Evolutionary conservation across 2,113 vertebrate genomes (phyloP), one percentile per base, ranked within the genome.

Genomic region (Pteronura brasiliensis): DNA sequence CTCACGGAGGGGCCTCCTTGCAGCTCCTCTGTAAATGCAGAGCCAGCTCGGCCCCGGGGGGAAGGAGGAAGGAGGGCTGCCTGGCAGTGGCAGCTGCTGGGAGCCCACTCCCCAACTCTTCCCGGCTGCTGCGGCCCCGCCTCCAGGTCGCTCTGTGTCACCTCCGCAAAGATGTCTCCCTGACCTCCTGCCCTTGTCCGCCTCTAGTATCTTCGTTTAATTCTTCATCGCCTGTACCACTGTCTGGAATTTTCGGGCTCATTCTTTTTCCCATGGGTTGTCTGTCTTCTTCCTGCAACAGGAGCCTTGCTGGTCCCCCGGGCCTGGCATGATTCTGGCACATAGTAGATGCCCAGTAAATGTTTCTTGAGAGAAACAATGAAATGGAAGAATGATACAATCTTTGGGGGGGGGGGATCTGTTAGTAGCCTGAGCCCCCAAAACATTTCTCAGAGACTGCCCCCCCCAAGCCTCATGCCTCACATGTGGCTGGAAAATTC

Each of bases 41-140:
- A 81, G 34, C 11, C 10, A 47, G 55, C 82, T 65, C 15, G 15
- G 44, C 25, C 49, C 59, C 44, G 6, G n/a, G 55, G n/a, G 55
- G 14, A 90, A 42, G 59, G 55, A 52, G 55, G 14, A 94, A 36
- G 59, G 55, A 52, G 31, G 77, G 72, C n/a, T 15, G 36, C 82
- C 55, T 0, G 2, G 52, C 23, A 4, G 29, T 57, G 69, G 36
- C 3, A 0, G 31, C 39, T 0, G 8, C 39, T 65, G 2, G 29
- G 31, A 31, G 44, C 65, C 80, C 69, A 0, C 17, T 7, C 42
- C 42, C 49, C 63, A 15, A 17, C 49, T 36, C 21, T 23, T 13
- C 25, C 12, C 21, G 0, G 11, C 44, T 27, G 5, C 31, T 27
- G 52, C 34, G 7, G 11, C 61, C 20, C 42, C 25, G 11, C 29